A percentile compares a stretch with the other conserved stretches of the same genome.
These are phyloP conservation scores for Scarus forsteni DNA, from an alignment of 2,797 vertebrate species.

Conservation along the genomic window DNA sequence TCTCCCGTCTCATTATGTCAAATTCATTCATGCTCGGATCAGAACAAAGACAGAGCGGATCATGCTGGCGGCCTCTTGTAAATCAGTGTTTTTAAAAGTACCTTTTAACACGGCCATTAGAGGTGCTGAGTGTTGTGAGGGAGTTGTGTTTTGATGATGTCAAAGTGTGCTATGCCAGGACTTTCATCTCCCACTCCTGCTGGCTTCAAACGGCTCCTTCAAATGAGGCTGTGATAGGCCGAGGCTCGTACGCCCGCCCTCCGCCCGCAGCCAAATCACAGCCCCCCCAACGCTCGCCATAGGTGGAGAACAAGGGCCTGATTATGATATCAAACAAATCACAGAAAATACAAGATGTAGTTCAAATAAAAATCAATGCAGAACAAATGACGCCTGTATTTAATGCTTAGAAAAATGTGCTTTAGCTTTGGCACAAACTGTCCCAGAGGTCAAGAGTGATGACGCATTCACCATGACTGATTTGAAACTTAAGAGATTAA, in stretches of 20 bases:
- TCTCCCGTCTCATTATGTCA: constrained; percentile 44
- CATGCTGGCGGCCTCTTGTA: constrained; percentile 64
- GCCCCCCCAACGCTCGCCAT: constrained; percentile 1
- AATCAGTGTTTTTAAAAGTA: constrained; percentile 70
- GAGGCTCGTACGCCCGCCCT: constrained; percentile 21
- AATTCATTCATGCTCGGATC: constrained; percentile 62
- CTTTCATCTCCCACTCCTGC: constrained; percentile 78
- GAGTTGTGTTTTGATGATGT: constrained; percentile 75
- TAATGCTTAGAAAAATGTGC: no score
- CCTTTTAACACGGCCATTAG: constrained; percentile 73
- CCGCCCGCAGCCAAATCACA: not conserved
- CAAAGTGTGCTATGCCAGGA: constrained; percentile 64
- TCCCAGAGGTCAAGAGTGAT: no score
- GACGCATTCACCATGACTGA: no score
- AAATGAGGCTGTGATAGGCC: constrained; percentile 55
- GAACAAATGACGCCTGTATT: no score
- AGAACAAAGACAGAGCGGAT: constrained; percentile 51
- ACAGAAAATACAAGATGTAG: not conserved
- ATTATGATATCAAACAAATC: not conserved
- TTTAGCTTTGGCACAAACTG: no score
- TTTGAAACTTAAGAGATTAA: no score
- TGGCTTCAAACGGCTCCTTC: constrained; percentile 76
- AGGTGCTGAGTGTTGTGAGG: constrained; percentile 62
- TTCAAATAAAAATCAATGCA: not conserved
- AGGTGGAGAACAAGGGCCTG: not conserved